Conservation (phyloP, 2,113 vertebrate species). For the Argyrosomus japonicus region DNA sequence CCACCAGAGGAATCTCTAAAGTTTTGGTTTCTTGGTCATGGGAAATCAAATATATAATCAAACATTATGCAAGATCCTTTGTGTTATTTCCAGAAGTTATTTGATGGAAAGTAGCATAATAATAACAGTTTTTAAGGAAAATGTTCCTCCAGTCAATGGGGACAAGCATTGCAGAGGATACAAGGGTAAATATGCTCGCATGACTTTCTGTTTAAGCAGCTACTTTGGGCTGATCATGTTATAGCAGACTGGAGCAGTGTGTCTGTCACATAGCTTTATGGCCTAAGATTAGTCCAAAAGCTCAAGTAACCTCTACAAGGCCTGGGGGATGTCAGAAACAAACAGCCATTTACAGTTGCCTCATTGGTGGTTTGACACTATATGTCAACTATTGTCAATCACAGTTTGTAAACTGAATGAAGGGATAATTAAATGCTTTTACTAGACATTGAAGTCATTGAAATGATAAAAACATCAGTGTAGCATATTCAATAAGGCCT, state of each 20-base stretch:
- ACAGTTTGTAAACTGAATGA: neutral
- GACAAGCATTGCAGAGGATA: conserved; percentile 36
- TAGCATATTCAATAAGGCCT: neutral
- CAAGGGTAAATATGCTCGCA: conserved; percentile 54
- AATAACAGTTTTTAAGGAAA: neutral
- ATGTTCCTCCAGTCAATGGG: neutral
- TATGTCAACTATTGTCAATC: neutral
- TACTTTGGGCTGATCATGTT: conserved; percentile 72
- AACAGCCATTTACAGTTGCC: conserved; percentile 13
- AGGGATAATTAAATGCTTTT: neutral
- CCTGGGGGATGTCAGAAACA: conserved; percentile 54
- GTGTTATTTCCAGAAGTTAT: neutral
- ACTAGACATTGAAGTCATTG: neutral
- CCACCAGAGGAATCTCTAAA: neutral
- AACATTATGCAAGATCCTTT: neutral
- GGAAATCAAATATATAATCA: conserved; percentile 1
- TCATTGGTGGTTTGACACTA: conserved; percentile 18
- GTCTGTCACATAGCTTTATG: conserved; percentile 71
- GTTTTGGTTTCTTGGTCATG: neutral
- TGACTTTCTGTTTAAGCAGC: conserved; percentile 64
- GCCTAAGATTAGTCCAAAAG: conserved; percentile 77
- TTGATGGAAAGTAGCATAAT: neutral
- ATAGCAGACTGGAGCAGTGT: conserved; percentile 50
- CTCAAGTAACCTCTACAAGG: conserved; percentile 69
- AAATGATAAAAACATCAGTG: neutral